These are phyloP conservation scores for Meriones unguiculatus DNA, from an alignment of 2,113 vertebrate species.

Conservation along the genomic window DNA sequence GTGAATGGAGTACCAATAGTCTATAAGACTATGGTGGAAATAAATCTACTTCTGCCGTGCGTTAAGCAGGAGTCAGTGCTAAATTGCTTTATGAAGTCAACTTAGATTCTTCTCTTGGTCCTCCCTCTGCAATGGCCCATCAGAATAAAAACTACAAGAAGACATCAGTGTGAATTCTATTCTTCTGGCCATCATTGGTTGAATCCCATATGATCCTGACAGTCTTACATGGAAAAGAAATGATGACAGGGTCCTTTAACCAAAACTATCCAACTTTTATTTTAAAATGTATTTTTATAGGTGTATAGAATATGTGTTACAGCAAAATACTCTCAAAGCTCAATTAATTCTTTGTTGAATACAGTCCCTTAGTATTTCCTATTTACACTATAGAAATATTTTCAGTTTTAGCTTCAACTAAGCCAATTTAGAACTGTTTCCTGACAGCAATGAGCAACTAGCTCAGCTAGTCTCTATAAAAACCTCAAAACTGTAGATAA, in stretches of 20 bases:
- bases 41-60: background rate
- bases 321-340: constrained; percentile 46
- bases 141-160: background rate
- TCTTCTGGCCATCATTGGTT: background rate
- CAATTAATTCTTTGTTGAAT: constrained; percentile 48
- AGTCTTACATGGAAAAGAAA: background rate
- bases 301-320: constrained; percentile 4
- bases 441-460: constrained; percentile 26
- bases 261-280: constrained; percentile 60
- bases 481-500: background rate
- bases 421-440: constrained; percentile 21
- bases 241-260: background rate
- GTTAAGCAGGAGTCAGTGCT: background rate
- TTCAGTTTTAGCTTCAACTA: constrained; percentile 27
- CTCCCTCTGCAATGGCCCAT: background rate
- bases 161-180: background rate
- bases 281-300: constrained; percentile 40
- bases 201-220: background rate
- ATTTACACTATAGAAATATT: constrained; percentile 45
- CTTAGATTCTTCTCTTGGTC: background rate
- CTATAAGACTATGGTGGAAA: background rate
- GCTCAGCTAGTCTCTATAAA: constrained; percentile 38
- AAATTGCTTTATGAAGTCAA: background rate
- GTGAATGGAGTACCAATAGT: background rate
- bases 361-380: constrained; percentile 26